Evolutionary conservation across 2,888 invertebrate species (phyloP), one percentile per base, ranked within the genome.

Genomic region (Pollenia griseotomentosa): DNA sequence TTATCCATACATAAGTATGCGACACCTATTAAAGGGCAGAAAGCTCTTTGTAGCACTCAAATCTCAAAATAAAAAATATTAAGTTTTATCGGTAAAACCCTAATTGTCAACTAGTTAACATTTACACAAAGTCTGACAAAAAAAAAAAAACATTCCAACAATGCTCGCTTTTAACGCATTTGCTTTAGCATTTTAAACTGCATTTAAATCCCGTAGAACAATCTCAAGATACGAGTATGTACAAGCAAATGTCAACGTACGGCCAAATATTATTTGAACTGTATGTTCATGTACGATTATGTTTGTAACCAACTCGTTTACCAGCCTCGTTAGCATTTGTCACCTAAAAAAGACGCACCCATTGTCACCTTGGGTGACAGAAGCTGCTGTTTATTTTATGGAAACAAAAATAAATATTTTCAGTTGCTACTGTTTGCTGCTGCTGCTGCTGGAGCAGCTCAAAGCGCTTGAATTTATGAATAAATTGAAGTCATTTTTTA

Each of bases 301-400:
- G 44, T 42, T 7, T 68, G 33, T 55, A 74, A 51, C 5, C 14
- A 66, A 61, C 33, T 53, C 44, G 53, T 79, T 74, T 79, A 55
- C 48, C 59, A 55, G 65, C 68, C 78, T 84, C 81, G 83, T 87
- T 87, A 84, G 84, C 81, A 87, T 84, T 82, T 87, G 81, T 57
- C 81, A 87, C 66, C 77, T 71, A 46, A 66, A 48, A 82, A 42
- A 80, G 86, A 81, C 86, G 80, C 86, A 86, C 86, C 86, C 80
- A 75, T 65, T 86, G 83, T 86, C 80, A 83, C 73, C 70, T 77
- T 74, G 23, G 79, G 40, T 83, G 83, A 61, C 66, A 73, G 71
- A 53, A 83, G 83, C 77, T 83, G 83, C 70, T 83, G 83, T 63
- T 77, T 68, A 75, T 70, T 68, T 83, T 33, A 75, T 70, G 53